phyloP scores from a whole-genome alignment of 2,888 invertebrate genomes.

The Hedya salicella region DNA sequence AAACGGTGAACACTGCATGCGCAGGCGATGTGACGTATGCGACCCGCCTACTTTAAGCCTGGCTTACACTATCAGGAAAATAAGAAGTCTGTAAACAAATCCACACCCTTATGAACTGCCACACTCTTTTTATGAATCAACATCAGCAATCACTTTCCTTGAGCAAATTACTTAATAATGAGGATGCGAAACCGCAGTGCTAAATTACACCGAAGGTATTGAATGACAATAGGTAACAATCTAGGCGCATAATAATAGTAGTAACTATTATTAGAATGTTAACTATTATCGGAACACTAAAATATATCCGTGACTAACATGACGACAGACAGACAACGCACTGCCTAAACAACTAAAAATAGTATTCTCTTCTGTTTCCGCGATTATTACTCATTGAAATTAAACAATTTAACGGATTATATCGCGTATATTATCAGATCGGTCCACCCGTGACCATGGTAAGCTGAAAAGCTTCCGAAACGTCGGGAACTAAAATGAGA shows the following conservation, averaged over 20 bases:
- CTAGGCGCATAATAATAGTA: too few species aligned
- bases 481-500: too few species aligned
- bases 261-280: too few species aligned
- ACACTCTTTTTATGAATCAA: slow-evolving; percentile 26
- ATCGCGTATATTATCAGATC: too few species aligned
- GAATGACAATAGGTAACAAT: not conserved
- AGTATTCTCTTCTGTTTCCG: too few species aligned
- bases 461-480: too few species aligned
- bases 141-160: not conserved
- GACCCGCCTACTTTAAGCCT: slow-evolving; percentile 60
- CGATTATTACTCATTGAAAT: too few species aligned
- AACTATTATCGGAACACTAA: not conserved
- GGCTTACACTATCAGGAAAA: slow-evolving; percentile 16
- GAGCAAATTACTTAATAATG: not conserved
- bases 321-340: too few species aligned
- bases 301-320: not conserved
- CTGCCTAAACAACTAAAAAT: too few species aligned
- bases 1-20: not conserved
- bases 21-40: slow-evolving; percentile 57
- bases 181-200: slow-evolving; percentile 48
- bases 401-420: too few species aligned
- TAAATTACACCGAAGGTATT: slow-evolving; percentile 7
- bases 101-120: slow-evolving; percentile 13
- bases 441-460: too few species aligned
- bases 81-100: slow-evolving; percentile 1